A percentile compares a stretch with the other conserved stretches of the same genome.
phyloP scores from a whole-genome alignment of 2,888 invertebrate species.

The Merodon equestris region DNA sequence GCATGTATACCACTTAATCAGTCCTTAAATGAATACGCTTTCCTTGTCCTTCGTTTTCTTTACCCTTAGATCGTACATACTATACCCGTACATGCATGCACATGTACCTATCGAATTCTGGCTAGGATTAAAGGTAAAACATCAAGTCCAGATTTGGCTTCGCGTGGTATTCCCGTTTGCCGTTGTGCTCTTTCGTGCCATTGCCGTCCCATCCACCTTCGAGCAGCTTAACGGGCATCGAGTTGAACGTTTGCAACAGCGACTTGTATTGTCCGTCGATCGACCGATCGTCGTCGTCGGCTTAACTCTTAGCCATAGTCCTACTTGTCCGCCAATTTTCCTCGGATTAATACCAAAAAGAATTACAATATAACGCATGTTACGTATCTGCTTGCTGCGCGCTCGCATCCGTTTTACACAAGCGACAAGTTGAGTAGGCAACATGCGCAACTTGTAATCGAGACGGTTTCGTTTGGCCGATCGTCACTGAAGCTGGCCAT shows the following conservation, averaged over 20 bases:
- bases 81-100: conserved; percentile 44
- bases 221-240: not conserved
- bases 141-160: conserved; percentile 58
- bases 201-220: not conserved
- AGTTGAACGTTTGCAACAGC: conserved; percentile 52
- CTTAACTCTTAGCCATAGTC: not conserved
- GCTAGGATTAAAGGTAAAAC: not conserved
- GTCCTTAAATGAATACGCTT: conserved; percentile 66
- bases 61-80: no score
- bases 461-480: conserved; percentile 4
- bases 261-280: conserved; percentile 57
- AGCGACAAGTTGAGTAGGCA: conserved; percentile 65
- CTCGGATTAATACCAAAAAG: conserved; percentile 65
- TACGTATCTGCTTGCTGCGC: conserved; percentile 64
- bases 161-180: conserved; percentile 50
- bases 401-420: conserved; percentile 66
- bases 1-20: conserved; percentile 70
- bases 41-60: conserved; percentile 7
- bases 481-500: no score
- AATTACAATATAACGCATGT: conserved; percentile 69
- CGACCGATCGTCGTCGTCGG: conserved; percentile 34
- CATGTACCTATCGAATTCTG: not conserved
- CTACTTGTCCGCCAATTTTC: conserved; percentile 48
- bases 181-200: conserved; percentile 55
- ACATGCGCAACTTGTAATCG: conserved; percentile 68